These are phyloP conservation scores for Saxidomus purpurata DNA, from an alignment of 1,140 invertebrate genomes.

Conservation along the genomic window DNA sequence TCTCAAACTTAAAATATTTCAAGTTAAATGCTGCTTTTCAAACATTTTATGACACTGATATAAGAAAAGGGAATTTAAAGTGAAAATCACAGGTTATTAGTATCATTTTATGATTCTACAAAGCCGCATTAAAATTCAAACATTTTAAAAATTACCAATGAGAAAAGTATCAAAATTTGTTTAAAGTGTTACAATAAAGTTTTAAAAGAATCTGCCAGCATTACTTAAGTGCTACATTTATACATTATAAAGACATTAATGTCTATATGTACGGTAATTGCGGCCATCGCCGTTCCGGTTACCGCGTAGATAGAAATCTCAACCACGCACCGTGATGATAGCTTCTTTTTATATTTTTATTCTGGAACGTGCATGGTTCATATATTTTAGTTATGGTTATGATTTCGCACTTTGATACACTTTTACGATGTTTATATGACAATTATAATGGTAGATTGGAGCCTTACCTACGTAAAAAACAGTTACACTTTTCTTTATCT, in stretches of 20 bases:
- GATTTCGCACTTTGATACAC: slow-evolving; percentile 46
- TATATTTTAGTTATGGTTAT: slow-evolving; percentile 33
- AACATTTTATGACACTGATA: background rate
- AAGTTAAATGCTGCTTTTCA: background rate
- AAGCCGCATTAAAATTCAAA: background rate
- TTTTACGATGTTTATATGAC: slow-evolving; percentile 27
- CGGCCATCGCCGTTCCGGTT: slow-evolving; percentile 12
- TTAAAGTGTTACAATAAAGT: slow-evolving; percentile 42
- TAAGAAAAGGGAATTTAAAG: background rate
- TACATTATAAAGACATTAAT: slow-evolving; percentile 55
- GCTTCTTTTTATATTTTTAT: slow-evolving; percentile 20
- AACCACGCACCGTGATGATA: slow-evolving; percentile 16
- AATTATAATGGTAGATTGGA: background rate
- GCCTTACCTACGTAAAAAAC: slow-evolving; percentile 21
- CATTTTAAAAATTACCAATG: background rate
- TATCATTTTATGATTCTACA: background rate
- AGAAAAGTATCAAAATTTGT: slow-evolving; percentile 27
- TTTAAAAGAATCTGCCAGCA: slow-evolving; percentile 7
- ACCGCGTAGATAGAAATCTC: slow-evolving; percentile 26
- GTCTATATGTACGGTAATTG: slow-evolving; percentile 31
- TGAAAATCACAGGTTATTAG: slow-evolving; percentile 4
- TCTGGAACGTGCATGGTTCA: slow-evolving; percentile 21
- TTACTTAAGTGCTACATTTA: slow-evolving; percentile 14
- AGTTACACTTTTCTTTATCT: background rate
- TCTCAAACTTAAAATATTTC: background rate